A percentile compares a stretch with the other conserved stretches of the same genome.
These are phyloP conservation scores for Nettapus auritus DNA, from an alignment of 2,113 vertebrate species.

Conservation along the genomic window DNA sequence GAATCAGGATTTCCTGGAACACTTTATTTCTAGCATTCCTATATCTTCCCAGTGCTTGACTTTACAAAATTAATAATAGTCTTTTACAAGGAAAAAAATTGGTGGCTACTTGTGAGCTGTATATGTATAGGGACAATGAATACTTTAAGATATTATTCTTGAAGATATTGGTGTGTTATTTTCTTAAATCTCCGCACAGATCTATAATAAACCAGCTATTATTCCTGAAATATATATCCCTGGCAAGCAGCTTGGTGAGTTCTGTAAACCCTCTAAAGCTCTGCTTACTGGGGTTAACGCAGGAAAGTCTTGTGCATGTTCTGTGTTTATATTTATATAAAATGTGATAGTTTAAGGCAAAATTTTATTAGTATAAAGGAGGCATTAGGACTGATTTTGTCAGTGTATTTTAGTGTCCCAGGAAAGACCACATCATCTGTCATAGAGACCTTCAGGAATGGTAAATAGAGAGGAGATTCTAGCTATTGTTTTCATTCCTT, in stretches of 20 bases:
- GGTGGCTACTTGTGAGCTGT: background rate
- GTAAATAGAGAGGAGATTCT: conserved; percentile 87
- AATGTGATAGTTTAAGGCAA: conserved; percentile 49
- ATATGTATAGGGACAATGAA: background rate
- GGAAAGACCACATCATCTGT: conserved; percentile 45
- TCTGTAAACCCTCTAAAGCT: background rate
- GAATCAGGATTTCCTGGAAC: conserved; percentile 17
- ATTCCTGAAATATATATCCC: background rate
- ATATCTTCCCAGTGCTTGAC: background rate
- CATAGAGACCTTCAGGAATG: conserved; percentile 82
- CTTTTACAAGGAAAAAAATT: background rate
- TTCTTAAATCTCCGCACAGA: background rate
- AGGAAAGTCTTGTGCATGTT: background rate
- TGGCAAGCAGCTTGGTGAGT: background rate
- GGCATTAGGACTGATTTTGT: background rate
- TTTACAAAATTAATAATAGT: background rate
- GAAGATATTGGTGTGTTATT: background rate
- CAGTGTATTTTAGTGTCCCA: conserved; percentile 46
- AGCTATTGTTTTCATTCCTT: conserved; percentile 91
- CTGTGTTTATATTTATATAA: background rate
- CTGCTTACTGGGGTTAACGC: background rate
- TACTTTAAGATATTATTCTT: background rate
- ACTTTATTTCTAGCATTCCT: background rate
- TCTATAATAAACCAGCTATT: background rate
- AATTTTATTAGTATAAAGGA: conserved; percentile 75